These are phyloP conservation scores for Whitmania pigra DNA, from an alignment of 1,140 invertebrate genomes.

Conservation along the genomic window DNA sequence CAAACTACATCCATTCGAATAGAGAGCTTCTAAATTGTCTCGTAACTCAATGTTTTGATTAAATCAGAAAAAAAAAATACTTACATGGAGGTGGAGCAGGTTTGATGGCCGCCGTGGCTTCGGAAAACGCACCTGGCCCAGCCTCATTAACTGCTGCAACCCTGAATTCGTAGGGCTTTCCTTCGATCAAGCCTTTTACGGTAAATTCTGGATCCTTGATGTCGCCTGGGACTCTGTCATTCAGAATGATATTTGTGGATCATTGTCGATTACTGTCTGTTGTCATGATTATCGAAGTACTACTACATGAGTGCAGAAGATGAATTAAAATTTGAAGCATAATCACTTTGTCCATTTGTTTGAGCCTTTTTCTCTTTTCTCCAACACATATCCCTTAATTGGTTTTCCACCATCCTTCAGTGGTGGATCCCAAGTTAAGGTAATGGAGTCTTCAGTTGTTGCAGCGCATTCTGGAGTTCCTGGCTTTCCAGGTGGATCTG, in stretches of 20 bases:
- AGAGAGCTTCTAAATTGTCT: no score
- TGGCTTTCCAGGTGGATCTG: constrained; percentile 72
- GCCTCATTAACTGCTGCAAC: constrained; percentile 87
- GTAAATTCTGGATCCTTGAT: constrained; percentile 50
- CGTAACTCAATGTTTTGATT: no score
- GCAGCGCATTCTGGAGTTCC: constrained; percentile 72
- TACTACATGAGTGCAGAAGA: not conserved
- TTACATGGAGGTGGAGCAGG: constrained; percentile 68
- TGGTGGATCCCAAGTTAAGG: constrained; percentile 84
- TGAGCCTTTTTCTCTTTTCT: constrained; percentile 68
- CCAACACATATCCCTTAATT: constrained; percentile 77
- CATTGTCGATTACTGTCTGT: not conserved
- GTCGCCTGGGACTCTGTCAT: constrained; percentile 28
- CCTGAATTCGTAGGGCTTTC: constrained; percentile 92
- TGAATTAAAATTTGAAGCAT: not conserved
- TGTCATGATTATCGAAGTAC: no score
- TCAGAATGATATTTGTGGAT: not conserved
- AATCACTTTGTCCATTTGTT: constrained; percentile 40
- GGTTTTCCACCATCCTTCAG: constrained; percentile 63
- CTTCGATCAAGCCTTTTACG: constrained; percentile 76
- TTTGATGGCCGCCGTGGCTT: constrained; percentile 75
- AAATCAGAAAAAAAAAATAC: not conserved
- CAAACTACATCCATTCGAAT: no score
- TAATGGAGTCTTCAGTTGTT: constrained; percentile 82
- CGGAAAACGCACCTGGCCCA: constrained; percentile 79